Conservation (phyloP, 1,140 invertebrate genomes). For the Bactericera cockerelli region DNA sequence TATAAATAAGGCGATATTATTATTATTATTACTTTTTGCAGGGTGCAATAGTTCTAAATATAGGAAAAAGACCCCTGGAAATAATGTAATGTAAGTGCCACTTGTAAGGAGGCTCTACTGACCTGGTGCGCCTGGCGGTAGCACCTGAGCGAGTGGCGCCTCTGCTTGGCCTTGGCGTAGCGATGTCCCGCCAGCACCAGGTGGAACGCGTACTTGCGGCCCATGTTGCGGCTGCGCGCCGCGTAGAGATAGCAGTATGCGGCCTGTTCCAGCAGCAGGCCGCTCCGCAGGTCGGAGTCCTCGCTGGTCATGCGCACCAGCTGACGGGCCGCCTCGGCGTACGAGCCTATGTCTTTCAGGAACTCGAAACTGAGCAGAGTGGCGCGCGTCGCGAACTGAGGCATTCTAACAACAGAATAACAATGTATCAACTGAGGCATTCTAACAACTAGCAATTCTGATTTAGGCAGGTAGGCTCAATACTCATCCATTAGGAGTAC, state of each 20-base stretch:
- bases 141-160: constrained; percentile 74
- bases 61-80: no score
- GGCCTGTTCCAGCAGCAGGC: constrained; percentile 85
- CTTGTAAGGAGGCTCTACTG: no score
- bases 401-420: constrained; percentile 47
- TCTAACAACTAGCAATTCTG: no score
- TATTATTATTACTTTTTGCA: no score
- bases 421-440: constrained; percentile 12
- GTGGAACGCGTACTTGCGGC: constrained; percentile 93
- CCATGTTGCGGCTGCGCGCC: constrained; percentile 47
- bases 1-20: no score
- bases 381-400: constrained; percentile 77
- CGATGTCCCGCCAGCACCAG: constrained; percentile 87
- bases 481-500: no score
- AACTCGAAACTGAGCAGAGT: constrained; percentile 78
- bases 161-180: constrained; percentile 79
- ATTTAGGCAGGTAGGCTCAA: no score
- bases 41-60: no score
- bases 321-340: constrained; percentile 79
- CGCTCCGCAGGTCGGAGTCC: constrained; percentile 79
- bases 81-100: no score
- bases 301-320: constrained; percentile 90
- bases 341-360: constrained; percentile 54
- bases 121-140: constrained; percentile 86
- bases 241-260: constrained; percentile 71